Conservation (phyloP, 2,113 vertebrate genomes). For the Bufo gargarizans region DNA sequence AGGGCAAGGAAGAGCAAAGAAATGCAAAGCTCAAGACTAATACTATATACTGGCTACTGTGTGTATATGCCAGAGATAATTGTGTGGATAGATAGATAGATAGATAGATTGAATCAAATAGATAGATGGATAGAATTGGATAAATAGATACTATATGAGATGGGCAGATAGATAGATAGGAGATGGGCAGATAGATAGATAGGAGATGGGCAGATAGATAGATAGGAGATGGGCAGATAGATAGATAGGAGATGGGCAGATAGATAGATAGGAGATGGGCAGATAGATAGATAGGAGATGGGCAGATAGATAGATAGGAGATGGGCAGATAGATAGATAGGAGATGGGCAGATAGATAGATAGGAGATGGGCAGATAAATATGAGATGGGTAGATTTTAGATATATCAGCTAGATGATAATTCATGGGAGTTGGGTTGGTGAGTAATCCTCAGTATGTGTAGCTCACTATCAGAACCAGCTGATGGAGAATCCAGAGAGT, state of each 20-base stretch:
- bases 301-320: not conserved
- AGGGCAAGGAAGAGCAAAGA: constrained; percentile 6
- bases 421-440: no score
- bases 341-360: not conserved
- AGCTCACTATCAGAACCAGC: not conserved
- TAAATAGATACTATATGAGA: no score
- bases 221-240: no score
- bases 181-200: not conserved
- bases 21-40: not conserved
- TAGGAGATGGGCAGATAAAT: no score
- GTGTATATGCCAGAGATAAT: not conserved
- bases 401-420: no score
- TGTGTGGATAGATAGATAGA: no score
- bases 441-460: no score
- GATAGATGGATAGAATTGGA: no score
- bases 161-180: not conserved
- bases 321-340: not conserved
- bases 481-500: not conserved
- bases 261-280: not conserved
- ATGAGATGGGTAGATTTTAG: no score
- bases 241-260: no score
- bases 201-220: not conserved
- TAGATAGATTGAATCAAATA: no score
- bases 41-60: not conserved
- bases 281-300: not conserved